A percentile compares a stretch with the other conserved stretches of the same genome.
These are phyloP conservation scores for Drosophila azteca DNA, from an alignment of 1,140 invertebrate genomes.

Conservation along the genomic window DNA sequence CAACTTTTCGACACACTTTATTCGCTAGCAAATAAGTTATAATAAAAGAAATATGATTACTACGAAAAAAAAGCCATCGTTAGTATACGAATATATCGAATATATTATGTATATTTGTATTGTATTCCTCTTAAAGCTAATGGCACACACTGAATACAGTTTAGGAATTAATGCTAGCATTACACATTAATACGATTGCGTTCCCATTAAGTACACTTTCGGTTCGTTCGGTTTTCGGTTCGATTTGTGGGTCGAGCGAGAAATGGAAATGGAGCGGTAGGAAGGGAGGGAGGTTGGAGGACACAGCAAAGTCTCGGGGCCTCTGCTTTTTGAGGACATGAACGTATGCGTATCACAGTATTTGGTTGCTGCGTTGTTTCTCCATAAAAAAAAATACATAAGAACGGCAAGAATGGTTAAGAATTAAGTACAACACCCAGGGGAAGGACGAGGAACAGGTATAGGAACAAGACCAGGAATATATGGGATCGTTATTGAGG, in stretches of 20 bases:
- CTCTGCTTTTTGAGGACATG: conserved; percentile 13
- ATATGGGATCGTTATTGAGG: conserved; percentile 22
- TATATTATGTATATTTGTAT: neutral
- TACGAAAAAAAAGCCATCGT: conserved; percentile 34
- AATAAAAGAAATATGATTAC: conserved; percentile 34
- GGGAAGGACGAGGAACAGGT: no score
- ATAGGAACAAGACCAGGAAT: conserved; percentile 14
- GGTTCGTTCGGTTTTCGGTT: neutral
- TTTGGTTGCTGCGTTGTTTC: conserved; percentile 60
- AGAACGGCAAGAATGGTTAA: conserved; percentile 12
- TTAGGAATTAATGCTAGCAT: conserved; percentile 35
- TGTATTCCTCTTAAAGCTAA: conserved; percentile 57
- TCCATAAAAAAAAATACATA: conserved; percentile 23
- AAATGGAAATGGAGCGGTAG: neutral
- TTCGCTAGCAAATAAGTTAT: conserved; percentile 74
- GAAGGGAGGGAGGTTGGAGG: neutral
- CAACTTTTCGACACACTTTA: conserved; percentile 74
- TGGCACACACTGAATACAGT: conserved; percentile 77
- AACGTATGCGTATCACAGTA: conserved; percentile 73
- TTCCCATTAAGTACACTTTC: conserved; percentile 49
- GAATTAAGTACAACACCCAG: conserved; percentile 43
- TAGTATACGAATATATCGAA: neutral
- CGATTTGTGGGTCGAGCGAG: neutral
- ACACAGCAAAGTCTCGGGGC: conserved; percentile 1
- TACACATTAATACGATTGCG: conserved; percentile 27